Conservation (phyloP, 2,888 invertebrate genomes). For the Platyscelio sp. region DNA sequence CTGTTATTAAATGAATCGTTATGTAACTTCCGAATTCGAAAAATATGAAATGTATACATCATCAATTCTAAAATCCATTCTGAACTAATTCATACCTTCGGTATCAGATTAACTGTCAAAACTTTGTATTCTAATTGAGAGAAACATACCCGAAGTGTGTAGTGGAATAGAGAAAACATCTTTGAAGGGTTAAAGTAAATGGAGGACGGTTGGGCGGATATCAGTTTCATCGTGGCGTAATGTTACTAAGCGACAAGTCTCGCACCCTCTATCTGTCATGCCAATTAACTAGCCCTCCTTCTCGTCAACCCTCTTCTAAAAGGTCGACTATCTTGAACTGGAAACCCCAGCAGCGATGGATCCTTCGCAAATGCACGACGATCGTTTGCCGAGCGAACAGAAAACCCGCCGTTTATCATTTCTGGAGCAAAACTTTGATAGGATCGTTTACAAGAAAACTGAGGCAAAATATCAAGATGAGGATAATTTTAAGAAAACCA, state of each 20-base stretch:
- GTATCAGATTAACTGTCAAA: slow-evolving; percentile 38
- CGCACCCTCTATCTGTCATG: slow-evolving; percentile 82
- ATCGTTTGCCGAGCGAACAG: slow-evolving; percentile 21
- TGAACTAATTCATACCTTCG: not conserved
- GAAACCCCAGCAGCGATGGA: slow-evolving; percentile 26
- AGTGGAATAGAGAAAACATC: slow-evolving; percentile 56
- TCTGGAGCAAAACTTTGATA: slow-evolving; percentile 53
- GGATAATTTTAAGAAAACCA: slow-evolving; percentile 35
- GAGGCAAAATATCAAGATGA: slow-evolving; percentile 35
- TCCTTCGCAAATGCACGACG: slow-evolving; percentile 25
- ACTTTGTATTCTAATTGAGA: slow-evolving; percentile 31
- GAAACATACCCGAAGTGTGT: slow-evolving; percentile 36
- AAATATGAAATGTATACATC: too few species aligned
- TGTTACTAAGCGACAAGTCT: slow-evolving; percentile 82
- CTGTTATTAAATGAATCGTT: too few species aligned
- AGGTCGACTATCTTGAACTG: slow-evolving; percentile 37
- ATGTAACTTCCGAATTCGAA: too few species aligned
- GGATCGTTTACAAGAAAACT: slow-evolving; percentile 59
- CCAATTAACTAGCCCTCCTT: slow-evolving; percentile 79
- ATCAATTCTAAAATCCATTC: too few species aligned
- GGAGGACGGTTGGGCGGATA: slow-evolving; percentile 72
- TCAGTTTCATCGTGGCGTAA: slow-evolving; percentile 81
- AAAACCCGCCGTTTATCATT: slow-evolving; percentile 59
- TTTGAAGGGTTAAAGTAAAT: slow-evolving; percentile 59
- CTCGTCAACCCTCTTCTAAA: slow-evolving; percentile 67